A percentile compares a stretch with the other conserved stretches of the same genome.
These are phyloP conservation scores for Ramazzottius varieornatus DNA, from an alignment of 2,888 invertebrate species.

Conservation along the genomic window DNA sequence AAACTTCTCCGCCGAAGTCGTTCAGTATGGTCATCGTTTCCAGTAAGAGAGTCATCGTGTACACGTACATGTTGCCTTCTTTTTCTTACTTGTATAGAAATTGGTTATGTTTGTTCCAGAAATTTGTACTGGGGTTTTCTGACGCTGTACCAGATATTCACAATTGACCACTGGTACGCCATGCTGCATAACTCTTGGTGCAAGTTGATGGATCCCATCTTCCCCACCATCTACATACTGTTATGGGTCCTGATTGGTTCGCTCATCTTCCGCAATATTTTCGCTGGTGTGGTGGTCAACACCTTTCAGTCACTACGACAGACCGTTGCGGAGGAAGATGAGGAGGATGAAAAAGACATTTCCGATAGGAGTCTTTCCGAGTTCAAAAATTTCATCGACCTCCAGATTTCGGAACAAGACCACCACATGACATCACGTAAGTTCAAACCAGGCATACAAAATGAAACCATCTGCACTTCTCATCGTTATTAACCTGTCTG, in stretches of 20 bases:
- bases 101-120: neutral
- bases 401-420: neutral
- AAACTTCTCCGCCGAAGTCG: neutral
- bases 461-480: too few species aligned
- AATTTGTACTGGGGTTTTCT: neutral
- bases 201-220: neutral
- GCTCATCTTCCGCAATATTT: conserved; percentile 3
- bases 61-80: too few species aligned
- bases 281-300: conserved; percentile 1
- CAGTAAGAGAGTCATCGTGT: neutral
- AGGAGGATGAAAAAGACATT: neutral
- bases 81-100: too few species aligned
- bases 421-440: neutral
- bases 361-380: neutral
- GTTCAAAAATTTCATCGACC: neutral
- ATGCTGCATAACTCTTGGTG: neutral
- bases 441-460: neutral
- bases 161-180: neutral
- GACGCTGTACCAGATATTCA: neutral
- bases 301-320: neutral
- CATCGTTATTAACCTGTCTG: too few species aligned
- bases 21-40: neutral
- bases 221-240: neutral
- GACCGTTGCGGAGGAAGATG: neutral
- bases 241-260: conserved; percentile 1